These are phyloP conservation scores for Tenualosa ilisha DNA, from an alignment of 2,797 vertebrate species.

Conservation along the genomic window DNA sequence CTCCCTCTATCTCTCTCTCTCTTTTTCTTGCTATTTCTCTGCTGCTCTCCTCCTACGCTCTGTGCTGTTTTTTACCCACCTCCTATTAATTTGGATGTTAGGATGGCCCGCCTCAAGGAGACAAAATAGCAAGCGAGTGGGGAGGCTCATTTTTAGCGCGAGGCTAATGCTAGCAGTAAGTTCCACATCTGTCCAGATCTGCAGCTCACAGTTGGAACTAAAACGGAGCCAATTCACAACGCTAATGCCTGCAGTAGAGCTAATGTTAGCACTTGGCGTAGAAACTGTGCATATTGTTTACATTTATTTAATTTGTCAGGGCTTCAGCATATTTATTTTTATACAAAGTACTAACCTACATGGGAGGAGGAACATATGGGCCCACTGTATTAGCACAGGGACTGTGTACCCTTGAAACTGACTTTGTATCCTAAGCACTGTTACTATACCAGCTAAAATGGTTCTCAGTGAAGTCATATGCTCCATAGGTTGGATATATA, in stretches of 20 bases:
- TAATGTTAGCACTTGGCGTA: background rate
- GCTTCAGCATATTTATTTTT: background rate
- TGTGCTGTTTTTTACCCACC: slow-evolving; percentile 56
- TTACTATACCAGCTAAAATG: background rate
- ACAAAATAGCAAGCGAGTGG: slow-evolving; percentile 11
- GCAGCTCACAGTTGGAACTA: slow-evolving; percentile 11
- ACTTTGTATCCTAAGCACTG: background rate
- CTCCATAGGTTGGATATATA: too few relatives aligned
- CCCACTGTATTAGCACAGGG: background rate
- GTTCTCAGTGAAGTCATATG: background rate
- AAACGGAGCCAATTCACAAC: slow-evolving; percentile 18
- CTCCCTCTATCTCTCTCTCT: background rate
- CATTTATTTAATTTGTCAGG: background rate
- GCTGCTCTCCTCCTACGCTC: slow-evolving; percentile 1
- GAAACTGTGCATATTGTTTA: background rate
- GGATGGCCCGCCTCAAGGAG: slow-evolving; percentile 20
- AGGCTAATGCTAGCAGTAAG: slow-evolving; percentile 13
- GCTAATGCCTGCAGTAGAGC: slow-evolving; percentile 3
- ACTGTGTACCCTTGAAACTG: background rate
- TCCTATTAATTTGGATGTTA: slow-evolving; percentile 72
- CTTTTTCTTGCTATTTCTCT: background rate
- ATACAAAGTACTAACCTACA: background rate
- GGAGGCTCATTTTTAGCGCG: background rate
- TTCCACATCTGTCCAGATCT: slow-evolving; percentile 19
- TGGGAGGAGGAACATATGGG: background rate